Evolutionary conservation across 2,113 vertebrate species (phyloP), one percentile per base, ranked within the genome.

Genomic region (Syrmaticus mikado): DNA sequence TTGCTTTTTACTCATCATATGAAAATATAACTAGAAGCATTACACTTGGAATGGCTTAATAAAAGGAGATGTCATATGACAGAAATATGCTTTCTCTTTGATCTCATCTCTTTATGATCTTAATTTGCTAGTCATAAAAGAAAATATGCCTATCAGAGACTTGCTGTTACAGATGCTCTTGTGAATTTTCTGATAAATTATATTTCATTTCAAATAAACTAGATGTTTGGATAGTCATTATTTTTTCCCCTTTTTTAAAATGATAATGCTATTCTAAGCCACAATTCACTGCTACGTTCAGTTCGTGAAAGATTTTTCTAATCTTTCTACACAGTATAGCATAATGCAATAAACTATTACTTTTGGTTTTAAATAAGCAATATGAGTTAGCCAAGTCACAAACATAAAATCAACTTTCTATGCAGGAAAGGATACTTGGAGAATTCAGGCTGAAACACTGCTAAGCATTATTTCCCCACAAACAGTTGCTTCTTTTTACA

Each of bases 101-200:
- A 70, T 93, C 70, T 93, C 77, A 86, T 7, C 21, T 82, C 60
- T 79, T 62, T 87, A 71, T 25, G 15, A 21, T 82, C 21, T 89
- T 89, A 48, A 77, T 92, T 93, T 85, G 28, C 9, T 80, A 92
- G 89, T 70, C 85, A 78, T 76, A 43, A 95, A 81, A 45, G 84
- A 90, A 92, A 95, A 79, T 65, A 89, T 41, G 48, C 43, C 82
- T 70, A 81, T 7, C 15, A 50, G n/a, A 94, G 36, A 68, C 36
- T 41, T 58, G 62, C 22, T 85, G 66, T 46, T 85, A 46, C 55
- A 92, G 72, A 80, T 91, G 82, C 43, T 89, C 38, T 74, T 57
- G 34, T 57, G 64, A 70, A 60, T 60, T 46, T 77, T 87, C 89
- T 71, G 34, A 48, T 67, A 43, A n/a, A 74, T 91, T 71, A 85